Conservation (phyloP, 2,888 invertebrate genomes). For the Xylota sylvarum region DNA sequence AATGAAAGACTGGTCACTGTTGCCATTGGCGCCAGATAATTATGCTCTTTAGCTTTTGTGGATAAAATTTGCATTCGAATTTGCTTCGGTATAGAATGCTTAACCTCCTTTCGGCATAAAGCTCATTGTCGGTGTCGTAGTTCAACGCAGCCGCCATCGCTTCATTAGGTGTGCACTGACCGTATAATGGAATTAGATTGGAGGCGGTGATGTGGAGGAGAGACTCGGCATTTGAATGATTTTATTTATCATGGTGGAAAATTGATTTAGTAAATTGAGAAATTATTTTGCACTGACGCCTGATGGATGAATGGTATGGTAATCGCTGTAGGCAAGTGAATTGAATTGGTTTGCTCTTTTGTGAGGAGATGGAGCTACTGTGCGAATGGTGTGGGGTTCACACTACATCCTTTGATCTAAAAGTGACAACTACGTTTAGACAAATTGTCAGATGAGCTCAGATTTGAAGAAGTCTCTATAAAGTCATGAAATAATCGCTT, state of each 20-base stretch:
- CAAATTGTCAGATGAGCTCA: too few relatives aligned
- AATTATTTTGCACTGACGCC: slow-evolving; percentile 36
- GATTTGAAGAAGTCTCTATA: too few relatives aligned
- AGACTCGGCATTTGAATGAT: slow-evolving; percentile 40
- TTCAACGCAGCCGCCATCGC: slow-evolving; percentile 60
- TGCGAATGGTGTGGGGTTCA: too few relatives aligned
- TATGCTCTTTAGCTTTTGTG: slow-evolving; percentile 36
- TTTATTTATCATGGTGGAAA: slow-evolving; percentile 49
- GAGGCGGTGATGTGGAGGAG: slow-evolving; percentile 34
- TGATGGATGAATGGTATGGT: neutral
- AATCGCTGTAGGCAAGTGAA: slow-evolving; percentile 39
- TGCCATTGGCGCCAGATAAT: slow-evolving; percentile 60
- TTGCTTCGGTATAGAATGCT: slow-evolving; percentile 23
- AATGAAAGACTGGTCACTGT: slow-evolving; percentile 37
- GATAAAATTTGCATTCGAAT: slow-evolving; percentile 37
- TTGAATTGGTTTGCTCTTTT: slow-evolving; percentile 45
- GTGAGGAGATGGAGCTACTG: neutral
- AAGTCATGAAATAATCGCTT: too few relatives aligned
- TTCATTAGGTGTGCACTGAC: slow-evolving; percentile 60
- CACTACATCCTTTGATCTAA: too few relatives aligned
- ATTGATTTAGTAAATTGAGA: slow-evolving; percentile 62
- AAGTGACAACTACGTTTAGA: too few relatives aligned
- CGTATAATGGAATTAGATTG: slow-evolving; percentile 64
- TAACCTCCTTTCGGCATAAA: slow-evolving; percentile 32
- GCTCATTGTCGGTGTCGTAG: slow-evolving; percentile 46